phyloP scores from a whole-genome alignment of 1,140 invertebrate species.

The Drosophila gunungcola region DNA sequence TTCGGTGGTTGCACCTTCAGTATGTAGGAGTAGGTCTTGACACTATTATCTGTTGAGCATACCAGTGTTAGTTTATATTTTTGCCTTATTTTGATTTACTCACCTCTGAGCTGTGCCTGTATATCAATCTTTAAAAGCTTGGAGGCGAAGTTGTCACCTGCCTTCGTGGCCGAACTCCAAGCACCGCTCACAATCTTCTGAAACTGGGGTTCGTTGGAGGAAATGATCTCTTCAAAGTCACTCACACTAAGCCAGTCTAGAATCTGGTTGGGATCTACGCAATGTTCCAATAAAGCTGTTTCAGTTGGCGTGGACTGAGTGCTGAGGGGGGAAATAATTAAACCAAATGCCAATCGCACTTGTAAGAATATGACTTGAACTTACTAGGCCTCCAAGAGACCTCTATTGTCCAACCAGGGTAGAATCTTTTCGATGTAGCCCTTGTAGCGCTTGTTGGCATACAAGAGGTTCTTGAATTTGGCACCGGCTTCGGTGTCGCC shows the following conservation, averaged over 20 bases:
- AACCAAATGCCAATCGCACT: rapidly evolving
- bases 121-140: constrained; percentile 39
- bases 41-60: constrained; percentile 14
- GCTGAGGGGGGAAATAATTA: not conserved
- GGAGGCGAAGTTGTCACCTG: constrained; percentile 48
- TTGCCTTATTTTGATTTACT: not conserved
- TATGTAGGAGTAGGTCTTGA: constrained; percentile 44
- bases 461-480: constrained; percentile 63
- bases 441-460: constrained; percentile 49
- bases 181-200: constrained; percentile 35
- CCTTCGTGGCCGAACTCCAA: constrained; percentile 41
- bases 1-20: constrained; percentile 25
- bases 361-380: not conserved
- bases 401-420: constrained; percentile 77
- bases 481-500: constrained; percentile 11
- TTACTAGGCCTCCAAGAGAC: constrained; percentile 60
- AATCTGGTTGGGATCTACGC: not conserved
- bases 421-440: constrained; percentile 56
- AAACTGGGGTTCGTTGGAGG: constrained; percentile 36
- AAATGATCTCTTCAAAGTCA: constrained; percentile 41
- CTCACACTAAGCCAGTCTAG: constrained; percentile 37
- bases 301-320: not conserved
- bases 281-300: not conserved
- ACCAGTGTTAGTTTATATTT: not conserved
- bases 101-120: constrained; percentile 39